Base-by-base conservation (phyloP, 2,113 vertebrate species). In the Epinephelus cyanopodus region DNA sequence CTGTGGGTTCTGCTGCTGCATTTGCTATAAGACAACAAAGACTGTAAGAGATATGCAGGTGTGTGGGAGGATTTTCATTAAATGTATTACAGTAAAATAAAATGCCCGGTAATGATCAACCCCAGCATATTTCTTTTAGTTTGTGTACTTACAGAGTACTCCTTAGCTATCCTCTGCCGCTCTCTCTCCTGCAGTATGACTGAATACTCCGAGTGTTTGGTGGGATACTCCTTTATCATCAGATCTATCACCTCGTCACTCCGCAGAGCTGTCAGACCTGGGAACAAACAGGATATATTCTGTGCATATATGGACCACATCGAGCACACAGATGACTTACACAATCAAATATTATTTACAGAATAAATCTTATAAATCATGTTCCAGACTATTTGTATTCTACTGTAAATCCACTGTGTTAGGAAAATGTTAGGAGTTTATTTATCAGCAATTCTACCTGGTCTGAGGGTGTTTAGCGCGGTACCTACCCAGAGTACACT, bases 241-340 rank as follows among this genome's bases (percentile, higher is more conserved):
- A 99, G 94, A 91, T 99, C 98, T 79, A 99, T 99, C 60, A 99
- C 98, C 93, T 99, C 98, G 90, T 99, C 98, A 66, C 98, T 99
- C 66, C 98, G 96, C 83, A 99, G 91, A 75, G 98, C 98, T 23
- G 98, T 99, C 65, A 99, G 93, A 85, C 98, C 98, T 99, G 85
- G 7, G 86, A 57, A 48, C 68, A 84, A 39, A 66, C 15, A 71
- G 13, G 11, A 53, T 13, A 62, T 6, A 18, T 33, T 25, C 61
- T 42, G 57, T 15, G 4, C 33, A 29, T 37, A 53, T 56, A 39
- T n/a, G 4, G 66, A 65, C 21, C 29, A 37, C n/a, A 29, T 29
- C 18, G n/a, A 39, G 6, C 29, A 56, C 21, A 10, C 52, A 1
- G 6, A n/a, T 14, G 18, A 33, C 47, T 6, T 48, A 21, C 4